Evolutionary conservation across 2,888 invertebrate genomes (phyloP), one percentile per base, ranked within the genome.

Genomic region (Biston betularia): DNA sequence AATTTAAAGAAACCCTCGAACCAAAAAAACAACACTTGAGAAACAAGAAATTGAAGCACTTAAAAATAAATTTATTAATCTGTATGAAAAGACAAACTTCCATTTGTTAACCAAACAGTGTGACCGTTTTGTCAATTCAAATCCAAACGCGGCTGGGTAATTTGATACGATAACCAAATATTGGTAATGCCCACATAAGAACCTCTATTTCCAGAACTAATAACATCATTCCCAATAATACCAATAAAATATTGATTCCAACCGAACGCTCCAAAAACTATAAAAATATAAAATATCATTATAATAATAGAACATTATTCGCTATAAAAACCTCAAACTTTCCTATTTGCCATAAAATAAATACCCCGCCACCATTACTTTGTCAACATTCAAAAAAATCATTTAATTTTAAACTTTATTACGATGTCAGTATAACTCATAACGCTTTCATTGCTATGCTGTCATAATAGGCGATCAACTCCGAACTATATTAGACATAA

Each of bases 391-490:
- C 64, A 76, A 76, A 79, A 79, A 77, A 73, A 79, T 53, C 77
- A 78, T 83, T 81, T 79, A 74, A 82, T 75, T 76, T 78, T 73
- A 72, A 79, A 79, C 76, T 84, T 82, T 85, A 84, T 75, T 77
- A 74, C 78, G 62, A 71, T 77, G 64, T 69, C 69, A 70, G 63
- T 73, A 81, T 84, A 82, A 83, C 73, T 85, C 83, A 80, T 74
- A 78, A 77, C 76, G 75, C 74, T 79, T 79, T 80, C 78, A 81
- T 82, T 78, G 79, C 75, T 50, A 34, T 69, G 57, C 80, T 83
- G 84, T 82, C 84, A 83, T 80, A 83, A 81, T 78, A 83, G 75
- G 56, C 78, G 68, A 79, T 81, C 79, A 80, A 80, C 79, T 83
- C 70, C 72, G 69, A 60, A 83, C 71, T 79, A 77, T 83, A 84